Evolutionary conservation across 2,113 vertebrate species (phyloP).

Genomic region (Nannospalax galili): DNA sequence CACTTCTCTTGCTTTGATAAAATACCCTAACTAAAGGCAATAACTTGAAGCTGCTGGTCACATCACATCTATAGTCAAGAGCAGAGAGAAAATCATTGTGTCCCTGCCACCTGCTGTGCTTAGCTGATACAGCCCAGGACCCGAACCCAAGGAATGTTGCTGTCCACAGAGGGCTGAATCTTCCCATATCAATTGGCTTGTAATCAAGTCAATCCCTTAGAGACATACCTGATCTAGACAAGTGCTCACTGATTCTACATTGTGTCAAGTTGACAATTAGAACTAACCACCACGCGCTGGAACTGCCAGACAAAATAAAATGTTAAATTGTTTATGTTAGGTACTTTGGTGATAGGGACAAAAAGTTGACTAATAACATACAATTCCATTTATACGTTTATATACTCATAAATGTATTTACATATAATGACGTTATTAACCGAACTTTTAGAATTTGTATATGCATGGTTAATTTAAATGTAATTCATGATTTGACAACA

Average conservation of each 20-base stretch:
- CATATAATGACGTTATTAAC: background rate
- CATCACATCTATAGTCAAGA: background rate
- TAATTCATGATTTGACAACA: background rate
- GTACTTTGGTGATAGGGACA: background rate
- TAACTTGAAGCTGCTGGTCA: background rate
- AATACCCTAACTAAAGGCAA: background rate
- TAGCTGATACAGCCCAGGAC: background rate
- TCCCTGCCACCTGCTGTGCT: too few species aligned
- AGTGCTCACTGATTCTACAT: background rate
- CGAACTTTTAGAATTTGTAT: background rate
- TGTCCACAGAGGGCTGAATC: background rate
- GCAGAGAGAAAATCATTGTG: too few species aligned
- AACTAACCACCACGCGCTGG: background rate
- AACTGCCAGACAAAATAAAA: background rate
- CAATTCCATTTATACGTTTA: background rate
- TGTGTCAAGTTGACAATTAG: background rate
- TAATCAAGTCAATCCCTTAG: too few species aligned
- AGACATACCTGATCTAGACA: background rate
- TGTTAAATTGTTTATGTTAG: background rate
- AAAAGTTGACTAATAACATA: background rate
- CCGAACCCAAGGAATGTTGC: background rate
- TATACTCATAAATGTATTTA: background rate
- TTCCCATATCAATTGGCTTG: too few species aligned
- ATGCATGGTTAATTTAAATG: constrained; percentile 17
- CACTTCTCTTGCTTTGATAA: background rate